Evolutionary conservation across 1,140 invertebrate species (phyloP).

Genomic region (Eupeodes corollae): DNA sequence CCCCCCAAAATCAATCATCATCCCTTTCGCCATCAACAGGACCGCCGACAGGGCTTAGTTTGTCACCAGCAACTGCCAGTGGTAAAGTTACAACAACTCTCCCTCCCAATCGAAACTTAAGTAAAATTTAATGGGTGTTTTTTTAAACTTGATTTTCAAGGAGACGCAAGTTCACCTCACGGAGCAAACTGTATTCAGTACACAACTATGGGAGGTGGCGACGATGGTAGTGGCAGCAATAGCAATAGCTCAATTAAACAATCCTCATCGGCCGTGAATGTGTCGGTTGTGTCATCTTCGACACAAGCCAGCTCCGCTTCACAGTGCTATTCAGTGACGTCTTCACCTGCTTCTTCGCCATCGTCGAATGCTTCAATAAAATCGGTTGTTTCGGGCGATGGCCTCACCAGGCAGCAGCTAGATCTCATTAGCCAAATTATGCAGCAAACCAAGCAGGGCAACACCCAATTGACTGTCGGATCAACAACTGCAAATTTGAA

Average conservation of each 20-base stretch:
- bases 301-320: constrained; percentile 8
- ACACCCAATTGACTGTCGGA: constrained; percentile 32
- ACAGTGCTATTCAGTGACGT: constrained; percentile 1
- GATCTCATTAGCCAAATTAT: constrained; percentile 69
- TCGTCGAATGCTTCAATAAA: constrained; percentile 40
- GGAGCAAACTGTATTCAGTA: constrained; percentile 38
- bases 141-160: background rate
- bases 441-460: constrained; percentile 54
- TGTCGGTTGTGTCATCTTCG: constrained; percentile 20
- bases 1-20: constrained; percentile 20
- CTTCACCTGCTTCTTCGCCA: constrained; percentile 20
- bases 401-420: constrained; percentile 57
- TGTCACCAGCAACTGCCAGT: constrained; percentile 35
- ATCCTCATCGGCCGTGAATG: constrained; percentile 19
- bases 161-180: constrained; percentile 37
- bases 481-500: constrained; percentile 39
- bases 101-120: background rate
- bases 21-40: constrained; percentile 15
- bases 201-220: constrained; percentile 29
- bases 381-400: constrained; percentile 42
- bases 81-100: constrained; percentile 11
- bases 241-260: constrained; percentile 29
- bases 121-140: background rate
- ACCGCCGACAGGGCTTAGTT: constrained; percentile 20
- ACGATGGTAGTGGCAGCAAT: constrained; percentile 30